Conservation (phyloP, 1,140 invertebrate genomes). For the Leptestheria dahalacensis region DNA sequence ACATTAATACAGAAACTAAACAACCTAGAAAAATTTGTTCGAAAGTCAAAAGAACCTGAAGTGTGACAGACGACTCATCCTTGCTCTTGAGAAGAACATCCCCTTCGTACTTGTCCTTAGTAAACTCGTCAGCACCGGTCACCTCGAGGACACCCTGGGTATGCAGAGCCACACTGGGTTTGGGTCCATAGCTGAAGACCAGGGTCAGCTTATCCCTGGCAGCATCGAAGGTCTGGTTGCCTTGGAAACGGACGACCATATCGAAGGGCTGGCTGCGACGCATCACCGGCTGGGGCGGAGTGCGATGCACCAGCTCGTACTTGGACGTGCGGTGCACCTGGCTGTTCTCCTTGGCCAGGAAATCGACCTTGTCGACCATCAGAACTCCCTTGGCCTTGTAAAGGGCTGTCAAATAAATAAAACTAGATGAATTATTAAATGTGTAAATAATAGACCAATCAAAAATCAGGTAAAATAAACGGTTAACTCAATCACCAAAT, state of each 20-base stretch:
- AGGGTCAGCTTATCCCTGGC: constrained; percentile 38
- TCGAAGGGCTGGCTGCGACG: constrained; percentile 48
- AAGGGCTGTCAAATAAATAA: too few species aligned
- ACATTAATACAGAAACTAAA: too few species aligned
- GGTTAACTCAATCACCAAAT: too few species aligned
- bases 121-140: constrained; percentile 20
- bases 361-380: constrained; percentile 24
- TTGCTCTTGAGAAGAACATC: constrained; percentile 22
- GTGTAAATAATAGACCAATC: too few species aligned
- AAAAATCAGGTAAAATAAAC: too few species aligned
- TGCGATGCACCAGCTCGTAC: constrained; percentile 27
- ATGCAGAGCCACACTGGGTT: constrained; percentile 23
- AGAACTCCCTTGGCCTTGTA: constrained; percentile 7
- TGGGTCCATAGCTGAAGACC: constrained; percentile 34
- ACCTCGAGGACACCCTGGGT: constrained; percentile 24
- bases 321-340: constrained; percentile 28
- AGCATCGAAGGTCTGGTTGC: constrained; percentile 33
- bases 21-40: too few species aligned
- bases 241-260: constrained; percentile 37
- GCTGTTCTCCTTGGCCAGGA: constrained; percentile 27
- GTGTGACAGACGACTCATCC: constrained; percentile 21
- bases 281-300: constrained; percentile 34
- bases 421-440: too few species aligned
- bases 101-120: constrained; percentile 20
- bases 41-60: too few species aligned